Percentiles rank a stretch among this genome's conserved stretches.
phyloP scores from a whole-genome alignment of 1,140 invertebrate species.

The Dendroctonus valens region DNA sequence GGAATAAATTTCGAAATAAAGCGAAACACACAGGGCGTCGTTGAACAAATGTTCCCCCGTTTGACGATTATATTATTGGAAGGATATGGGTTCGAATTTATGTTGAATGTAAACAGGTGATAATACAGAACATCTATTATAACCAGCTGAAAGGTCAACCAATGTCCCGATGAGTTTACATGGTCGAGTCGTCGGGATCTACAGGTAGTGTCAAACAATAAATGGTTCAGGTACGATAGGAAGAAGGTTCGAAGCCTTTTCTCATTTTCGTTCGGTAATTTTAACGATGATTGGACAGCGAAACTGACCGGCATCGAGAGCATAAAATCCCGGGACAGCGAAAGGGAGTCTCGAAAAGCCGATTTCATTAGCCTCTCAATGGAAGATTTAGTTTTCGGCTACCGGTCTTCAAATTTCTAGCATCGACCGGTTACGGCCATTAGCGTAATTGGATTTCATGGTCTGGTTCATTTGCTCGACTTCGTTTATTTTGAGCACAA shows the following conservation, averaged over 20 bases:
- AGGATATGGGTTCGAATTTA: background rate
- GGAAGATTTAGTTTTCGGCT: constrained; percentile 7
- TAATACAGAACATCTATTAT: background rate
- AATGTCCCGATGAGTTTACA: too few species aligned
- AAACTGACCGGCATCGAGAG: too few species aligned
- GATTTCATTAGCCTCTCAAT: background rate
- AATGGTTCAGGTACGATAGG: too few species aligned
- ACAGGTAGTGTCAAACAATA: too few species aligned
- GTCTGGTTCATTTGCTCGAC: background rate
- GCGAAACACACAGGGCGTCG: constrained; percentile 10
- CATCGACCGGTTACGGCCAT: background rate
- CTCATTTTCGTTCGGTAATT: too few species aligned
- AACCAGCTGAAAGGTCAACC: too few species aligned
- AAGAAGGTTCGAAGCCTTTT: too few species aligned
- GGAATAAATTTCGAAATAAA: constrained; percentile 29
- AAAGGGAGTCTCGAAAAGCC: too few species aligned
- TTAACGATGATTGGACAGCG: too few species aligned
- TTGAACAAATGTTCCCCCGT: constrained; percentile 10
- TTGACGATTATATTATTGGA: constrained; percentile 8
- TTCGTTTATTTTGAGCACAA: too few species aligned
- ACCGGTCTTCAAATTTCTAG: constrained; percentile 12
- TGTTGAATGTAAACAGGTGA: background rate
- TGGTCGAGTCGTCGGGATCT: too few species aligned
- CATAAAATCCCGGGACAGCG: too few species aligned
- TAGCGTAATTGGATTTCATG: constrained; percentile 8